Conservation (phyloP, 2,888 invertebrate species). For the Shargacucullia verbasci region DNA sequence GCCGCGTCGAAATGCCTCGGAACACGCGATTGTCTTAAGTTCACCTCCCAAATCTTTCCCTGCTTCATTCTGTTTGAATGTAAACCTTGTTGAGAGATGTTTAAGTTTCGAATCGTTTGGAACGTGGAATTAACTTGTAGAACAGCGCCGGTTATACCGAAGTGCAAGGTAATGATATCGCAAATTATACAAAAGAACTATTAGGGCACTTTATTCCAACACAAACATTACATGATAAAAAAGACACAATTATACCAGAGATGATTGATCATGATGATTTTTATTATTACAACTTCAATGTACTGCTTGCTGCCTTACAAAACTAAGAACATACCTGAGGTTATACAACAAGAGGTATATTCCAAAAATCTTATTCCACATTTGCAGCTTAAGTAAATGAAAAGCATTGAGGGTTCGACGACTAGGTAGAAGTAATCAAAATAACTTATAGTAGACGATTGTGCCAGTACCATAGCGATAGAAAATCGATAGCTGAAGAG, state of each 20-base stretch:
- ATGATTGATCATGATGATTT: too few species aligned
- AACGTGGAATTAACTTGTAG: slow-evolving; percentile 34
- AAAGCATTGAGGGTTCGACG: too few species aligned
- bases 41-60: slow-evolving; percentile 58
- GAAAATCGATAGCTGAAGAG: not conserved
- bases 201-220: not conserved
- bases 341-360: too few species aligned
- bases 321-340: too few species aligned
- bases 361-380: too few species aligned
- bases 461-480: not conserved
- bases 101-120: slow-evolving; percentile 45
- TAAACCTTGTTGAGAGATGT: slow-evolving; percentile 40
- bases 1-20: slow-evolving; percentile 76
- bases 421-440: too few species aligned
- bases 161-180: slow-evolving; percentile 29
- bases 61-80: slow-evolving; percentile 18
- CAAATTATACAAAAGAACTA: not conserved
- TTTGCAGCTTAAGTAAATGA: too few species aligned
- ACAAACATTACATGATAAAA: too few species aligned
- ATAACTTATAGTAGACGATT: not conserved
- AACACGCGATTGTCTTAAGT: slow-evolving; percentile 84
- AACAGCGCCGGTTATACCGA: slow-evolving; percentile 39
- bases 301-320: too few species aligned
- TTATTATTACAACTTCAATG: too few species aligned
- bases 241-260: too few species aligned